Evolutionary conservation across 2,888 invertebrate species (phyloP).

Genomic region (Gastrophysa polygoni): DNA sequence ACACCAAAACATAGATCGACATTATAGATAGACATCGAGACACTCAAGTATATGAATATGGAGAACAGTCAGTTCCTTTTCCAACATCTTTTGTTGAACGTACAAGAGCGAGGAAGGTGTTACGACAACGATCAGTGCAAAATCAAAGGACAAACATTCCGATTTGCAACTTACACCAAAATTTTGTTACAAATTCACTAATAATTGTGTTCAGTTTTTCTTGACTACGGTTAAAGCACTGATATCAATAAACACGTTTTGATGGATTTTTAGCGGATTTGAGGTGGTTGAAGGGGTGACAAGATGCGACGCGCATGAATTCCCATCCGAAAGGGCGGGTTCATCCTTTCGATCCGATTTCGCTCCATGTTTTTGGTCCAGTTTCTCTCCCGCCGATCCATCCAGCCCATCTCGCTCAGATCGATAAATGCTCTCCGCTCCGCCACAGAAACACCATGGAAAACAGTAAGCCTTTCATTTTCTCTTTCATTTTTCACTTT

Average conservation of each 20-base stretch:
- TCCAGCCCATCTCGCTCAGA: neutral
- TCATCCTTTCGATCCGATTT: constrained; percentile 43
- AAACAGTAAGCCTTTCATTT: constrained; percentile 32
- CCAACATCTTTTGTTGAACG: no score
- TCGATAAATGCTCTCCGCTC: constrained; percentile 7
- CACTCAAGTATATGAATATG: constrained; percentile 38
- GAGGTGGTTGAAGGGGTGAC: constrained; percentile 35
- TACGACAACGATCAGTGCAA: constrained; percentile 53
- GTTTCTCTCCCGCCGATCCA: constrained; percentile 26
- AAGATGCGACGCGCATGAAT: constrained; percentile 26
- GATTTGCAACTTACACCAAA: constrained; percentile 52
- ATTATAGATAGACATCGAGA: constrained; percentile 38
- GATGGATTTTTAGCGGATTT: constrained; percentile 39
- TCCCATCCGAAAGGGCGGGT: constrained; percentile 34
- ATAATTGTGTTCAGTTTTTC: constrained; percentile 51
- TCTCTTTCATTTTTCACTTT: no score
- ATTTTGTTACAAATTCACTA: constrained; percentile 52
- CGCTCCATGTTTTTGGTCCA: constrained; percentile 46
- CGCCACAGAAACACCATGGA: constrained; percentile 35
- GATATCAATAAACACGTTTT: constrained; percentile 25
- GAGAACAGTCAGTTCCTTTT: constrained; percentile 35
- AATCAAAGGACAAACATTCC: constrained; percentile 44
- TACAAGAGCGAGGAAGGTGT: constrained; percentile 38
- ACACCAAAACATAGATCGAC: constrained; percentile 38
- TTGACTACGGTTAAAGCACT: constrained; percentile 31